Evolutionary conservation across 1,140 invertebrate species (phyloP), one percentile per base, ranked within the genome.

Genomic region (Papilio xuthus): DNA sequence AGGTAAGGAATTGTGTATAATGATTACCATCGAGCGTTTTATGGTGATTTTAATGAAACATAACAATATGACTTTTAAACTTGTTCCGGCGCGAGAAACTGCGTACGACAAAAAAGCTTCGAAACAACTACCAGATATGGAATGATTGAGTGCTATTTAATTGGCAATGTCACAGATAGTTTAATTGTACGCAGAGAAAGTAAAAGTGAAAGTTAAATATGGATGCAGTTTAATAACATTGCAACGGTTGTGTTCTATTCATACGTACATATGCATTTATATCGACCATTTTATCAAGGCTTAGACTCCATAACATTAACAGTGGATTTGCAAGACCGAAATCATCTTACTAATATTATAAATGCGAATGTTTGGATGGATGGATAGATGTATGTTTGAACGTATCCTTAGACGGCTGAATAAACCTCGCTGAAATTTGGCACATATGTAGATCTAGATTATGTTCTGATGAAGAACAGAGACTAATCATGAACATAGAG

Each of bases 131-230:
- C 42, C 71, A 47, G 41, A 50, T 44, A 73, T 47, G 71, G 71
- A 44, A 47, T 73, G 41, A 73, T 73, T 44, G 71, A 42, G 71
- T 73, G 71, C 20, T 12, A 13, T 47, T 73, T 42, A 44, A 73
- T 73, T 73, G 71, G 23, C 37, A 42, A 47, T 44, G 41, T 44
- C 71, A 73, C 71, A 73, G 71, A 73, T 47, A 73, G 41, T 72
- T 72, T 23, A 72, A 72, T 72, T 23, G 47, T 47, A 42, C n/a
- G 2, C 37, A 20, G 20, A 26, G 70, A 72, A 72, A 72, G 70
- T 42, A 42, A 44, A 9, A 72, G 18, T 26, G 37, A 42, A 42
- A 47, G 70, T 23, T 9, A 44, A 72, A 63, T 63, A 63, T 63
- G 23, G 56, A 9, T 60, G 10, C 60, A 63, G 4, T 63, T 28